Evolutionary conservation across 2,797 vertebrate species (phyloP).

Genomic region (Prionace glauca): DNA sequence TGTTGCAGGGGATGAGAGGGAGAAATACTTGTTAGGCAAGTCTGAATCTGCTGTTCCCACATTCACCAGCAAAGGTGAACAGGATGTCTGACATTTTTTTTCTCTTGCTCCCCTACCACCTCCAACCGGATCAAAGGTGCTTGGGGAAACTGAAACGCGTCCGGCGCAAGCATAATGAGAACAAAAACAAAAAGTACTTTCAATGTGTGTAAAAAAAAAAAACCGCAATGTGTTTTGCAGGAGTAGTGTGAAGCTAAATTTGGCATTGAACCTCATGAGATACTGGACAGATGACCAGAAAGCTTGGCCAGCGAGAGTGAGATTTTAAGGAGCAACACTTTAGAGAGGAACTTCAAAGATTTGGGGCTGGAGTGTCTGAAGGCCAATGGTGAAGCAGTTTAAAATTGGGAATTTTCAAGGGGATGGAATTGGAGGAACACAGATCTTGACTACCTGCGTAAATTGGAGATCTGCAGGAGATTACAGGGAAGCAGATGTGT

Average conservation of each 20-base stretch:
- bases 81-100: slow-evolving; percentile 14
- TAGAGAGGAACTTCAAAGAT: neutral
- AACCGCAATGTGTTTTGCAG: too few relatives aligned
- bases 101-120: neutral
- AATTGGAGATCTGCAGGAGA: neutral
- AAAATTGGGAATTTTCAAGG: neutral
- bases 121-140: neutral
- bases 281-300: neutral
- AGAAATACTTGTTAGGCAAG: neutral
- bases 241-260: neutral
- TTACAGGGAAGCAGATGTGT: neutral
- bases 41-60: neutral
- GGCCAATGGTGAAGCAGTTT: neutral
- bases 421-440: neutral
- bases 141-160: neutral
- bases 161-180: neutral
- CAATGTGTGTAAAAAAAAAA: too few relatives aligned
- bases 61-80: neutral
- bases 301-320: neutral
- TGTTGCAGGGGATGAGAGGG: neutral
- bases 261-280: neutral
- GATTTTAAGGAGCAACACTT: neutral
- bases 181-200: neutral
- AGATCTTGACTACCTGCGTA: neutral
- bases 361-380: neutral